Conservation (phyloP, 2,888 invertebrate species). For the Parnassius apollo region DNA sequence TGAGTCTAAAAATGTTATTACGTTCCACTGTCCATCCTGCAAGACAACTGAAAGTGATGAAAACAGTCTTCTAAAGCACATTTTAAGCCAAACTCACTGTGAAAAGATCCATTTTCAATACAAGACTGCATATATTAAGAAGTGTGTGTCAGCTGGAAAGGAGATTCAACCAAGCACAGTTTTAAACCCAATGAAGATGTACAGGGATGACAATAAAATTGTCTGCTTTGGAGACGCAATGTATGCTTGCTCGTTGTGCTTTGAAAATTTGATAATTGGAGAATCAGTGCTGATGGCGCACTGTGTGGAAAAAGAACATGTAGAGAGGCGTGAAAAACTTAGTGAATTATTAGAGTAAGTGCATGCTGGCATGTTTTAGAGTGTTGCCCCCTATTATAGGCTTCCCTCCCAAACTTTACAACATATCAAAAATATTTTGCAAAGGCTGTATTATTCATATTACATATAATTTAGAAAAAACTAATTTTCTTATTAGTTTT, state of each 20-base stretch:
- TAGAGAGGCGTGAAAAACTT: conserved; percentile 52
- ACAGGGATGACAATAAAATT: conserved; percentile 71
- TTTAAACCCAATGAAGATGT: conserved; percentile 71
- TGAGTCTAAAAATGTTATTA: conserved; percentile 50
- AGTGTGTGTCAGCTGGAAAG: conserved; percentile 59
- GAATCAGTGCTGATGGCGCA: conserved; percentile 70
- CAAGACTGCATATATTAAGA: conserved; percentile 73
- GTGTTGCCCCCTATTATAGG: conserved; percentile 1
- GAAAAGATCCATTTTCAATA: conserved; percentile 72
- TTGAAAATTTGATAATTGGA: conserved; percentile 65
- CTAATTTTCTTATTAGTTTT: background rate
- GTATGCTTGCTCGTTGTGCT: conserved; percentile 70
- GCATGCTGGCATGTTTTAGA: conserved; percentile 33
- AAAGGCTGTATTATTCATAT: background rate
- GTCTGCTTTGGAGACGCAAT: conserved; percentile 72
- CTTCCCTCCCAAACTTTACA: background rate
- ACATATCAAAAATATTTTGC: conserved; percentile 14
- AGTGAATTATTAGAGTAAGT: conserved; percentile 51
- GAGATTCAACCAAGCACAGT: conserved; percentile 73
- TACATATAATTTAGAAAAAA: background rate
- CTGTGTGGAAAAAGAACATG: conserved; percentile 53
- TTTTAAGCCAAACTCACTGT: conserved; percentile 60
- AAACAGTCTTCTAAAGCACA: conserved; percentile 57
- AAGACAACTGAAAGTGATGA: conserved; percentile 55
- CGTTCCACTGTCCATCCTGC: conserved; percentile 63